These are phyloP conservation scores for Campoletis sonorensis DNA, from an alignment of 1,140 invertebrate genomes.

Conservation along the genomic window DNA sequence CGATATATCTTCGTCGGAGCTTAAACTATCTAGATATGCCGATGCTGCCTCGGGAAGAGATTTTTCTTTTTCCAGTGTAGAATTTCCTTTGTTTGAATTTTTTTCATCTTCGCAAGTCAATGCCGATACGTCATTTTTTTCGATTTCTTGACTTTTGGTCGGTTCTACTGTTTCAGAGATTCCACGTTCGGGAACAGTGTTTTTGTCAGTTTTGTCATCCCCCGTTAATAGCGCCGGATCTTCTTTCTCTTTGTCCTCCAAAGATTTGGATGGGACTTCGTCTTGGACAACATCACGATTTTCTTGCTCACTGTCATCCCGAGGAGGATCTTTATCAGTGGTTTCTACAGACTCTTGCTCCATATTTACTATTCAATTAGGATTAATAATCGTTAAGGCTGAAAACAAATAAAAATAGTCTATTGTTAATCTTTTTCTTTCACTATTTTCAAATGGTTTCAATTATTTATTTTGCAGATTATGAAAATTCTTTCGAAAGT, in stretches of 20 bases:
- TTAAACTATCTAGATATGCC: conserved; percentile 35
- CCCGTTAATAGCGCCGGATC: not conserved
- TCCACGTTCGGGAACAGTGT: too few relatives aligned
- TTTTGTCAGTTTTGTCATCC: too few relatives aligned
- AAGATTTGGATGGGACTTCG: not conserved
- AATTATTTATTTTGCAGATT: too few relatives aligned
- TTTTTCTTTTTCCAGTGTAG: not conserved
- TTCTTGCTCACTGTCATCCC: not conserved
- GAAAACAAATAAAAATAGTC: not conserved
- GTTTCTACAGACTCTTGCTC: not conserved
- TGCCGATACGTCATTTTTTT: too few relatives aligned
- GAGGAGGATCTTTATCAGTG: not conserved
- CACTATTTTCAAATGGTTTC: too few relatives aligned
- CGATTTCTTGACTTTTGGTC: too few relatives aligned
- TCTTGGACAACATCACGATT: not conserved
- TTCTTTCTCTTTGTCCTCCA: not conserved
- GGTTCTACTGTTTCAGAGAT: too few relatives aligned
- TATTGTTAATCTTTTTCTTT: too few relatives aligned
- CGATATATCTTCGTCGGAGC: conserved; percentile 9
- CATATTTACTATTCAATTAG: not conserved
- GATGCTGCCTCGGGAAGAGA: not conserved
- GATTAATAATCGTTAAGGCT: not conserved
- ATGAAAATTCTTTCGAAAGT: too few relatives aligned
- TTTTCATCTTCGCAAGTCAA: not conserved
- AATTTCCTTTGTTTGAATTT: not conserved